A percentile compares a stretch with the other conserved stretches of the same genome.
phyloP scores from a whole-genome alignment of 1,140 invertebrate genomes.

The Physella acuta region DNA sequence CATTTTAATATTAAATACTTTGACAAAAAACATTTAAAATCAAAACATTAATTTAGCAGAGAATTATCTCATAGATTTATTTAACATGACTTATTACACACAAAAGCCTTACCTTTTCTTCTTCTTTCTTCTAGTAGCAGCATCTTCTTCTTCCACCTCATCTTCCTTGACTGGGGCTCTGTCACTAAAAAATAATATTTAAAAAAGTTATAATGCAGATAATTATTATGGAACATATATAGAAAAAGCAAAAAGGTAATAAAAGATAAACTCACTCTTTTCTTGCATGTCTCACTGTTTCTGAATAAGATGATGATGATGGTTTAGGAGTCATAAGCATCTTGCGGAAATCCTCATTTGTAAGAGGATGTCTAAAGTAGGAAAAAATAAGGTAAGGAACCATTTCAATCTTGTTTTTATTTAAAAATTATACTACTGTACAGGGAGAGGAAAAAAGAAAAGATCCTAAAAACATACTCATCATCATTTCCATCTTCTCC shows the following conservation, averaged over 20 bases:
- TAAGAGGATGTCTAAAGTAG: slow-evolving; percentile 64
- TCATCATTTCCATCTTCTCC: slow-evolving; percentile 18
- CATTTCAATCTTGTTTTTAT: too few relatives aligned
- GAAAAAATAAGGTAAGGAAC: background rate
- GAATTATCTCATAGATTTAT: too few relatives aligned
- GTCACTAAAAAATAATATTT: background rate
- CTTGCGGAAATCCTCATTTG: slow-evolving; percentile 96
- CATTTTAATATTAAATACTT: too few relatives aligned
- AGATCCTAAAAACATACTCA: slow-evolving; percentile 11
- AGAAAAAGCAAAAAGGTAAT: background rate
- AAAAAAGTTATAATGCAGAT: background rate
- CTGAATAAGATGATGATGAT: slow-evolving; percentile 26
- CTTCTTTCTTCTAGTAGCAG: slow-evolving; percentile 60
- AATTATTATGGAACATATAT: background rate
- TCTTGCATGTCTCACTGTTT: slow-evolving; percentile 29
- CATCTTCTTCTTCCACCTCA: slow-evolving; percentile 55
- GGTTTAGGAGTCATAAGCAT: slow-evolving; percentile 85
- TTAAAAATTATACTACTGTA: too few relatives aligned
- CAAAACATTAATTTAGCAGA: too few relatives aligned
- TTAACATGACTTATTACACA: background rate
- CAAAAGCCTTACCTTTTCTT: slow-evolving; percentile 57
- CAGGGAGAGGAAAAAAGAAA: background rate
- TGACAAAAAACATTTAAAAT: too few relatives aligned
- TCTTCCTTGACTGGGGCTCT: slow-evolving; percentile 25
- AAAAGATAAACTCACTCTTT: slow-evolving; percentile 27